Base-by-base conservation (phyloP, 53 echinoderm and acorn worm genomes). In the Stichopus horrens region DNA sequence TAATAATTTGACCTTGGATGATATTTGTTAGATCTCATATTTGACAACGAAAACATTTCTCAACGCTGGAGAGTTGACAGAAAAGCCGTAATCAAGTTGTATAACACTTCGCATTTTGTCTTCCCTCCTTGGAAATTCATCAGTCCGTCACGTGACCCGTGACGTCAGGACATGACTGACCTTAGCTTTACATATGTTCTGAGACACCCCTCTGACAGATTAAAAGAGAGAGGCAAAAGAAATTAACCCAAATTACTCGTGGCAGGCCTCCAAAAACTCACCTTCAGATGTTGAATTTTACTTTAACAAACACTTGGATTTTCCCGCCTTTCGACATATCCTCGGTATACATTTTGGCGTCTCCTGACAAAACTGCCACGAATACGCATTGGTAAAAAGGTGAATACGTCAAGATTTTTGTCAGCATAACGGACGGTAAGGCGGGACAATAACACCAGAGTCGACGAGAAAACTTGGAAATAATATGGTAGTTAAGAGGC, bases 281-380 rank as follows among this genome's bases (percentile, higher is more conserved):
- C 81, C 81, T 81, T 81, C 81, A 81, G 57, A 81, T 21, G 81
- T 81, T 81, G 81, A 81, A 81, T 57, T 81, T 81, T 19, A 81
- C n/a, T 81, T 81, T 81, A 21, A 22, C 55, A 81, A 81, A 81
- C 81, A 81, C 81, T 81, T 58, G 81, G 21, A 56, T 56, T 57
- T 81, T 57, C 57, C 81, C 81, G 56, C 81, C 55, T 58, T 53
- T 58, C 56, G 81, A 81, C 81, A 81, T 57, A 81, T 81, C 57
- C 81, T 55, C 19, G 57, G 56, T 81, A 56, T 81, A 81, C 21
- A 81, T 81, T 81, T 57, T 20, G 16, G 16, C 57, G 57, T 56
- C 81, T 51, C 14, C 20, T 81, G 81, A 81, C 81, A 81, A 57
- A 56, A 21, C 58, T 81, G 81, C 56, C 81, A 81, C 10, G 20